Evolutionary conservation across 2,797 vertebrate species (phyloP), one percentile per base, ranked within the genome.

Genomic region (Avahi laniger): DNA sequence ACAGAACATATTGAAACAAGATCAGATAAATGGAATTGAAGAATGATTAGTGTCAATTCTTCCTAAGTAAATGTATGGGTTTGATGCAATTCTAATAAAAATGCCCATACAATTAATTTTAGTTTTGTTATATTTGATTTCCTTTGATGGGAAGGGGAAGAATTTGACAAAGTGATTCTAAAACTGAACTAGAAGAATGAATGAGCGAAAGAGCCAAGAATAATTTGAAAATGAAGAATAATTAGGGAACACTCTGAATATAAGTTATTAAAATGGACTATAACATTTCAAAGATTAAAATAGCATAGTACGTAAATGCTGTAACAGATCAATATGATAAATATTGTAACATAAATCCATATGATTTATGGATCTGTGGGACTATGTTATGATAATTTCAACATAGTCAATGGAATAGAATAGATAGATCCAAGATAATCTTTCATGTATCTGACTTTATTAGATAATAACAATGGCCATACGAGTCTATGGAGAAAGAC

Each of bases 221-320:
- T 43, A 54, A 85, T 67, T 59, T 72, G n/a, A 89, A 86, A 75
- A 69, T 76, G 52, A 79, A 79, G 30, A 59, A 67, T 80, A 38
- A 92, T 88, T 75, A 65, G 18, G 41, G 6, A 43, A n/a, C 41
- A 41, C 0, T 3, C 78, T 82, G 69, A 92, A 43, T 88, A 43
- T 35, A 89, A 46, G 83, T 52, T 52, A 82, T 52, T 95, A 80
- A 87, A 92, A 92, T 57, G 75, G 30, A 38, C 17, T 10, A 48
- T 84, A 85, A 89, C 28, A 7, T 90, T 89, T 81, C 89, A 91
- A 41, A 84, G 84, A 93, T 93, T 92, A 85, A 89, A 95, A 89
- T n/a, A 70, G 30, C 69, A 79, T 22, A 69, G 57, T 26, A 48
- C 41, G 26, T 96, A 94, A 83, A 65, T 76, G 70, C 48, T 82